Conservation (phyloP, 2,113 vertebrate species). For the Datnioides undecimradiatus region DNA sequence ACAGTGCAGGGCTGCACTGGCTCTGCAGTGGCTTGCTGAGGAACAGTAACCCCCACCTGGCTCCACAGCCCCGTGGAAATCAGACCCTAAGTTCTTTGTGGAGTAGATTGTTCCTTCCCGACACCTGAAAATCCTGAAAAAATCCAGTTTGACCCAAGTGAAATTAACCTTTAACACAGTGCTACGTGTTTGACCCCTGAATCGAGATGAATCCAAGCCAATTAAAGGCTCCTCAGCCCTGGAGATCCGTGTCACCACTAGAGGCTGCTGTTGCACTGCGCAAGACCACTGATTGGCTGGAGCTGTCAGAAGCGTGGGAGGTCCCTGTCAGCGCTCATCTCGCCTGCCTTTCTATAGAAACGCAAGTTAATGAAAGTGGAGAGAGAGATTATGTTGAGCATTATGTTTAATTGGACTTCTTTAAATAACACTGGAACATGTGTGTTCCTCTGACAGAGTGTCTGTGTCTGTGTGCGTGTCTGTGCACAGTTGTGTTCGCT, state of each 20-base stretch:
- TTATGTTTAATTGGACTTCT: constrained; percentile 82
- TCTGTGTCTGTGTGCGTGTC: constrained; percentile 4
- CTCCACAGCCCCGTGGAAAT: not conserved
- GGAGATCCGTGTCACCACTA: constrained; percentile 32
- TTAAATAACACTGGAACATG: constrained; percentile 76
- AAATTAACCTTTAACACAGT: constrained; percentile 33
- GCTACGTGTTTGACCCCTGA: constrained; percentile 21
- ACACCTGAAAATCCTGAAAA: not conserved
- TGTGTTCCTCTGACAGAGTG: constrained; percentile 10
- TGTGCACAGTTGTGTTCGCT: too few relatives aligned
- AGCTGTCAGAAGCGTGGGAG: constrained; percentile 45
- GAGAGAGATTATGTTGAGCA: constrained; percentile 79
- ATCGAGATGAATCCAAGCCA: not conserved
- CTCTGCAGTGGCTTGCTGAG: not conserved
- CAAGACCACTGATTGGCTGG: not conserved
- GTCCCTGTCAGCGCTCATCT: constrained; percentile 59
- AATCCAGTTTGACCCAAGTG: not conserved
- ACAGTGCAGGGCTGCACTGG: not conserved
- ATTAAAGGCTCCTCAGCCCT: not conserved
- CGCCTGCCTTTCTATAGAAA: constrained; percentile 71
- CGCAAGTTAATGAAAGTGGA: constrained; percentile 79
- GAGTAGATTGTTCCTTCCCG: not conserved
- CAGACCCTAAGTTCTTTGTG: constrained; percentile 2
- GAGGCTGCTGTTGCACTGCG: constrained; percentile 78
- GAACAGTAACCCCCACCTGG: not conserved